Conservation (phyloP, 2,888 invertebrate genomes). For the Phortica magna region DNA sequence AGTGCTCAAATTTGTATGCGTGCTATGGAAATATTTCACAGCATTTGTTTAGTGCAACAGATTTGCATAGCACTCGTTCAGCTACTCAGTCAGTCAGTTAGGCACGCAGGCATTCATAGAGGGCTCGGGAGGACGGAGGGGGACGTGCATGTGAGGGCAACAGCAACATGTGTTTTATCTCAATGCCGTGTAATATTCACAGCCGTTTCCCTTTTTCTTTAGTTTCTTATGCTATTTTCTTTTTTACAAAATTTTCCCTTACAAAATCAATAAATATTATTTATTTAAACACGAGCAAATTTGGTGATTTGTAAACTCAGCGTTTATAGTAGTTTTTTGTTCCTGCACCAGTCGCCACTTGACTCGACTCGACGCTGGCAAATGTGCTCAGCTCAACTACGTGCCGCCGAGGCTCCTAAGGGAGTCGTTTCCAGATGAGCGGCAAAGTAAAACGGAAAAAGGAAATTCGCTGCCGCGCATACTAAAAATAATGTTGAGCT, state of each 20-base stretch:
- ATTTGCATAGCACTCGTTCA: conserved; percentile 1
- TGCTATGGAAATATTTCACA: neutral
- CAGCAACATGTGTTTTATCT: conserved; percentile 23
- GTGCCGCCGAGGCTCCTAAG: neutral
- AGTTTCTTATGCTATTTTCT: too few species aligned
- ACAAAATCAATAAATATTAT: conserved; percentile 27
- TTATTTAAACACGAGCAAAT: conserved; percentile 16
- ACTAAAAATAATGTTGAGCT: too few species aligned
- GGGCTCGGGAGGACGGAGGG: too few species aligned
- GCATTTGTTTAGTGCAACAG: conserved; percentile 15
- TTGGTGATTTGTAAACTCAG: conserved; percentile 18
- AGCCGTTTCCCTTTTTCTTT: neutral
- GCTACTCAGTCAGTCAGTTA: neutral
- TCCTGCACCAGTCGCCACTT: too few species aligned
- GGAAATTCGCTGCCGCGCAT: too few species aligned
- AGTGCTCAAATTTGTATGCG: neutral
- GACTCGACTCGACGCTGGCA: neutral
- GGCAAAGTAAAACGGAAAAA: too few species aligned
- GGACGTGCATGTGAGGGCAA: neutral
- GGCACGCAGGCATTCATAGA: neutral
- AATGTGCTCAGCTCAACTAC: neutral
- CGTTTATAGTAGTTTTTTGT: neutral
- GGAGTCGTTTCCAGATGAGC: too few species aligned
- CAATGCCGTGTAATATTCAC: neutral
- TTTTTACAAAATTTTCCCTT: neutral